A percentile compares a stretch with the other conserved stretches of the same genome.
Evolutionary conservation across 2,888 invertebrate genomes (phyloP).

Genomic region (Sussaba pulchella): DNA sequence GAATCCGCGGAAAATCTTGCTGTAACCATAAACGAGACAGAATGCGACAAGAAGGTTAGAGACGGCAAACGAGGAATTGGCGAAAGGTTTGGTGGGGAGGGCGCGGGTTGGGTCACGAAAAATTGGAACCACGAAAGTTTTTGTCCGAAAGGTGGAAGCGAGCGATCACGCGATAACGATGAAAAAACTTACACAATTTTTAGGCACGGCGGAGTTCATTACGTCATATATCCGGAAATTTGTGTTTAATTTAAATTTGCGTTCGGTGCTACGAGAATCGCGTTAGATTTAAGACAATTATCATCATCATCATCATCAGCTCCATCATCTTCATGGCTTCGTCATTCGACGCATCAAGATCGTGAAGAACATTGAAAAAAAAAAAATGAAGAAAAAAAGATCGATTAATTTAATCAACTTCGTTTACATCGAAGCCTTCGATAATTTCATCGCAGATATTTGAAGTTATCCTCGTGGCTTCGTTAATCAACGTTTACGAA

Average conservation of each 20-base stretch:
- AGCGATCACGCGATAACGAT: slow-evolving; percentile 65
- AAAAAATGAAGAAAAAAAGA: too few relatives aligned
- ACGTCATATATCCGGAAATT: slow-evolving; percentile 78
- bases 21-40: slow-evolving; percentile 69
- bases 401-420: background rate
- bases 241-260: slow-evolving; percentile 73
- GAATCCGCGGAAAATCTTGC: slow-evolving; percentile 58
- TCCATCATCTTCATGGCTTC: background rate
- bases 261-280: slow-evolving; percentile 9
- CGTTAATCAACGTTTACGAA: background rate
- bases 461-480: background rate
- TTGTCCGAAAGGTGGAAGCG: slow-evolving; percentile 58
- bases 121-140: slow-evolving; percentile 70
- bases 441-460: slow-evolving; percentile 1
- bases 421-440: background rate
- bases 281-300: slow-evolving; percentile 47
- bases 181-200: slow-evolving; percentile 32
- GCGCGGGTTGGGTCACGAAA: slow-evolving; percentile 74
- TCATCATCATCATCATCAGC: slow-evolving; percentile 24
- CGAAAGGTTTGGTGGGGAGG: slow-evolving; percentile 68
- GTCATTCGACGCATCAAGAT: background rate
- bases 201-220: slow-evolving; percentile 52
- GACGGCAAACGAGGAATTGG: slow-evolving; percentile 61
- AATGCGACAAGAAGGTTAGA: slow-evolving; percentile 80
- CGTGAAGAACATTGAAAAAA: background rate